phyloP scores from a whole-genome alignment of 2,113 vertebrate genomes.

The Diglossa brunneiventris region DNA sequence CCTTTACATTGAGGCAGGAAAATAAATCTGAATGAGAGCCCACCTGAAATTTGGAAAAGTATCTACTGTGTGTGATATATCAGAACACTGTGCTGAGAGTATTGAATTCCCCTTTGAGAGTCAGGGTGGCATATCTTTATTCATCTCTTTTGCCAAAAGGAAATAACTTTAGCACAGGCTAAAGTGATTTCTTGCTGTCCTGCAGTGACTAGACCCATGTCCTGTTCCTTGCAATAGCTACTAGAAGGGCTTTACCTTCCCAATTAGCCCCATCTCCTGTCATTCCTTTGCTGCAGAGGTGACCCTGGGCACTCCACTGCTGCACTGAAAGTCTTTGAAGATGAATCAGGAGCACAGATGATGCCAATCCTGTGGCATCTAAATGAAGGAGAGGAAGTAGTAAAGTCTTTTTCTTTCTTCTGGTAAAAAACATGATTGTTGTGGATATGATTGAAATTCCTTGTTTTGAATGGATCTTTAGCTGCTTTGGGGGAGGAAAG shows the following conservation, averaged over 20 bases:
- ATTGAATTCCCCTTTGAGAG: not conserved
- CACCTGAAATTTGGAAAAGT: not conserved
- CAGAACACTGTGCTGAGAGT: not conserved
- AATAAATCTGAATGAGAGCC: not conserved
- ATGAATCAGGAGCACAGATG: not conserved
- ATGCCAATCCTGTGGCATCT: not conserved
- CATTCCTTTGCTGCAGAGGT: not conserved
- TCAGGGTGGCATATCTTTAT: not conserved
- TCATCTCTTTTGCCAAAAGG: not conserved
- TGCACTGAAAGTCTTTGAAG: not conserved
- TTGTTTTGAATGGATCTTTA: not conserved
- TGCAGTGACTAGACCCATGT: not conserved
- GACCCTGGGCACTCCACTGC: not conserved
- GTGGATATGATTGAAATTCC: not conserved
- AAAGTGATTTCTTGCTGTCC: not conserved
- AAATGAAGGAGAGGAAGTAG: not conserved
- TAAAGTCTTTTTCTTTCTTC: not conserved
- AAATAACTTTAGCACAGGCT: not conserved
- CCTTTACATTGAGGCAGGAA: not conserved
- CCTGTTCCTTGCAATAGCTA: not conserved
- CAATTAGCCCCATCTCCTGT: not conserved
- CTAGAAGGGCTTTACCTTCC: not conserved
- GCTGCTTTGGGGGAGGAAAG: not conserved
- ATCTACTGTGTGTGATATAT: not conserved
- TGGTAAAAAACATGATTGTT: not conserved